These are phyloP conservation scores for Erebia aethiops DNA, from an alignment of 2,888 invertebrate species.

Conservation along the genomic window DNA sequence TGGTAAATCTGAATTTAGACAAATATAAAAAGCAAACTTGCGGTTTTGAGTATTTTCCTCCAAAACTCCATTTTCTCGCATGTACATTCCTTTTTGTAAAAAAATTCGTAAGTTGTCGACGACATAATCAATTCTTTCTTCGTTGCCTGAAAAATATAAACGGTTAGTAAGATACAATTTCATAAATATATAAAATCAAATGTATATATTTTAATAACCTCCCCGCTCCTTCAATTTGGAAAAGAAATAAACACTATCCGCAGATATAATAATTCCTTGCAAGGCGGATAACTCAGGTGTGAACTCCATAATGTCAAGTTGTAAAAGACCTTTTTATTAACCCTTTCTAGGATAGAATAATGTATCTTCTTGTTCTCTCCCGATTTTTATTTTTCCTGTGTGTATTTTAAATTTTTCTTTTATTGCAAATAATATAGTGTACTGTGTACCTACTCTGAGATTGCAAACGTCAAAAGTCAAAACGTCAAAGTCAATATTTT, in stretches of 20 bases:
- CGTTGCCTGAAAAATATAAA: slow-evolving; percentile 62
- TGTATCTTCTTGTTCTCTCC: no score
- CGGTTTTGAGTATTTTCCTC: slow-evolving; percentile 48
- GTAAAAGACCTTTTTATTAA: neutral
- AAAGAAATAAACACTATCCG: slow-evolving; percentile 63
- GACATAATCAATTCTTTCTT: slow-evolving; percentile 61
- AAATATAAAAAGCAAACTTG: slow-evolving; percentile 65
- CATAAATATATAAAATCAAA: slow-evolving; percentile 5
- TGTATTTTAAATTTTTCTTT: no score
- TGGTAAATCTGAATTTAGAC: slow-evolving; percentile 65
- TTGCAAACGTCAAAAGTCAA: no score
- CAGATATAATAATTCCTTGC: slow-evolving; percentile 68
- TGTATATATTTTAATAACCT: slow-evolving; percentile 51
- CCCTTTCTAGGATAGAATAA: neutral
- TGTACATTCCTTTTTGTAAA: slow-evolving; percentile 56
- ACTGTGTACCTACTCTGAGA: no score
- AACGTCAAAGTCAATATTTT: no score
- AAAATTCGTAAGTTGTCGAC: slow-evolving; percentile 54
- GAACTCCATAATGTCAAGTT: slow-evolving; percentile 51
- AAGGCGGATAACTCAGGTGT: slow-evolving; percentile 64
- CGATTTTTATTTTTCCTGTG: no score
- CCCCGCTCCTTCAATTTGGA: slow-evolving; percentile 62
- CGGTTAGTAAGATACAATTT: slow-evolving; percentile 2
- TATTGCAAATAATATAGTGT: no score
- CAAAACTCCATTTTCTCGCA: slow-evolving; percentile 48